These are phyloP conservation scores for Scartelaos histophorus DNA, from an alignment of 2,113 vertebrate genomes.

Conservation along the genomic window DNA sequence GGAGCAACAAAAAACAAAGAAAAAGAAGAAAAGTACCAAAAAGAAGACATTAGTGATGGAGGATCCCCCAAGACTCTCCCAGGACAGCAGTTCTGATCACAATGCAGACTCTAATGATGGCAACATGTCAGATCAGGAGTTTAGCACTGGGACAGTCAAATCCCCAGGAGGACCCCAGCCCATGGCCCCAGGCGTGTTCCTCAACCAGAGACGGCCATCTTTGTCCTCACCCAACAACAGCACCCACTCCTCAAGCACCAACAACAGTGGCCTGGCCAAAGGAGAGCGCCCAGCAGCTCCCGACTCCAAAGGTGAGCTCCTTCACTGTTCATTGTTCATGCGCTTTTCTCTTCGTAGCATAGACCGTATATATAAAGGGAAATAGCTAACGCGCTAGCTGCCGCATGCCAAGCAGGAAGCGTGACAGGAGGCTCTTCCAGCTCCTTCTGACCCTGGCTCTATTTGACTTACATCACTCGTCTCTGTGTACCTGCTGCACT, in stretches of 20 bases:
- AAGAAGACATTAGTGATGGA: conserved; percentile 84
- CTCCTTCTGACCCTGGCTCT: too few species aligned
- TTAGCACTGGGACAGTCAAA: conserved; percentile 83
- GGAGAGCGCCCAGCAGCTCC: conserved; percentile 75
- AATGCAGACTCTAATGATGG: conserved; percentile 85
- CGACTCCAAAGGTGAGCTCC: conserved; percentile 76
- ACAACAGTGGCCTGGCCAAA: conserved; percentile 76
- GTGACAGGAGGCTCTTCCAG: too few species aligned
- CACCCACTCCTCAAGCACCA: conserved; percentile 74
- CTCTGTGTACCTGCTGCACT: too few species aligned
- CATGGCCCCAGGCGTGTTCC: conserved; percentile 95
- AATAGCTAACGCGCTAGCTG: too few species aligned
- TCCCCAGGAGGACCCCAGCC: conserved; percentile 84
- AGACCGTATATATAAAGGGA: too few species aligned
- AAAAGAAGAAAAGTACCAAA: conserved; percentile 92
- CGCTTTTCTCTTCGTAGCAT: not conserved
- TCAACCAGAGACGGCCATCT: conserved; percentile 89
- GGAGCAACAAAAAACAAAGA: conserved; percentile 96
- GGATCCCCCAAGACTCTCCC: conserved; percentile 79
- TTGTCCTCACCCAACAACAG: conserved; percentile 91
- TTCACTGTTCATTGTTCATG: not conserved
- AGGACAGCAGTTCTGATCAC: conserved; percentile 92
- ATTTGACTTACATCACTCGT: too few species aligned
- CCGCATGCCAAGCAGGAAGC: too few species aligned
- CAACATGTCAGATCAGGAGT: conserved; percentile 90